Evolutionary conservation across 2,113 vertebrate species (phyloP), one percentile per base, ranked within the genome.

Genomic region (Archilochus colubris): DNA sequence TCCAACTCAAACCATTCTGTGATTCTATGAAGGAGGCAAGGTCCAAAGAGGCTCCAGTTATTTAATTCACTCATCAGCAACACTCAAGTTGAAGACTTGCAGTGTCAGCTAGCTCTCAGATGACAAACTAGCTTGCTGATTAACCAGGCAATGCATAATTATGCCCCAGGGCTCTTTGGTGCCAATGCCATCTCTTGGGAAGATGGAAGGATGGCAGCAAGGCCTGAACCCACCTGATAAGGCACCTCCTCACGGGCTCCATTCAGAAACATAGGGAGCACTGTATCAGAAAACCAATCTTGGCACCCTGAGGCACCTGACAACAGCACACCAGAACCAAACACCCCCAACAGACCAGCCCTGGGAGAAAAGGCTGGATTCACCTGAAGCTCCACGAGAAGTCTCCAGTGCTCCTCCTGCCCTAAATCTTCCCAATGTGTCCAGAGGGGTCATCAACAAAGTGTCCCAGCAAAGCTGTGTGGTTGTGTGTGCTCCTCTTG

Each of bases 221-320:
- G 48, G 11, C 18, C n/a, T 54, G 27, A 6, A n/a, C 43, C 36
- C 69, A 22, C 19, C 50, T 31, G 10, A 82, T 44, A 59, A 82
- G 48, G 25, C 46, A 25, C 9, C 50, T 88, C 46, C 38, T 83
- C 22, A 7, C 6, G 12, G 38, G 68, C 24, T 73, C 0, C 0
- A 13, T 10, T 19, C 12, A 75, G 40, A 63, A 68, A 61, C 31
- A 24, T 28, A 28, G 43, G 53, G 24, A 86, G 53, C 2, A 2
- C 10, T 2, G 0, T 31, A 30, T 6, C 28, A 57, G 40, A 31
- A 14, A 27, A 48, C 10, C n/a, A 73, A 0, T 8, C 31, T 5
- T 24, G 33, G 66, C 55, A 51, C 76, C 28, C 28, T 9, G 20
- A 64, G 33, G 51, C n/a, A 62, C 51, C 3, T 30, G 38, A 24